These are phyloP conservation scores for Nycticryphes semicollaris DNA, from an alignment of 2,113 vertebrate species.

Conservation along the genomic window DNA sequence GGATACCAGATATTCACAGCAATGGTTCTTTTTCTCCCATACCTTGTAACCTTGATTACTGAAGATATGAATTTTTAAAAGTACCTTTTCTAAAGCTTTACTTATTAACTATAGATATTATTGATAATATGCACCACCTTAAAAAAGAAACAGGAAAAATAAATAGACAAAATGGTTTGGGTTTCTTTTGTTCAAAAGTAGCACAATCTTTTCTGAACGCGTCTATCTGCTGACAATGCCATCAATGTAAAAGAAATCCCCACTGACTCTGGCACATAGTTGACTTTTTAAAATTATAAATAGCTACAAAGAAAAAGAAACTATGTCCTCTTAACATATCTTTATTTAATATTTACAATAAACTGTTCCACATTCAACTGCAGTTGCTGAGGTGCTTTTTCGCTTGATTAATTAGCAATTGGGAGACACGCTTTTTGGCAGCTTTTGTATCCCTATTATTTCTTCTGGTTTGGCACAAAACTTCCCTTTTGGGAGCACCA, in stretches of 20 bases:
- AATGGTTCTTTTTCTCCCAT: slow-evolving; percentile 12
- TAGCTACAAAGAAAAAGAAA: slow-evolving; percentile 35
- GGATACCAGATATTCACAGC: slow-evolving; percentile 30
- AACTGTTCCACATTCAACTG: slow-evolving; percentile 44
- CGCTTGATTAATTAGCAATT: slow-evolving; percentile 79
- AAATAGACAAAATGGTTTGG: background rate
- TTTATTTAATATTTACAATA: slow-evolving; percentile 67
- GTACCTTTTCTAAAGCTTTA: background rate
- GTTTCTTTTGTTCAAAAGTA: background rate
- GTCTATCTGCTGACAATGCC: background rate
- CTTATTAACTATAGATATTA: background rate
- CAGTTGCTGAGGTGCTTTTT: slow-evolving; percentile 63
- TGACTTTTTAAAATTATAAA: background rate
- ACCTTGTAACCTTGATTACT: slow-evolving; percentile 34
- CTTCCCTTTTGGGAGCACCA: slow-evolving; percentile 64
- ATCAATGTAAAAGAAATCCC: background rate
- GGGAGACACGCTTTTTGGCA: slow-evolving; percentile 77
- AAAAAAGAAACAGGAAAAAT: background rate
- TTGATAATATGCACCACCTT: background rate
- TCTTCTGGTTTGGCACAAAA: slow-evolving; percentile 72
- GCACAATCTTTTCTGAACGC: slow-evolving; percentile 3
- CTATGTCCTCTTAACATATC: slow-evolving; percentile 16
- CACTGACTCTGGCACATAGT: background rate
- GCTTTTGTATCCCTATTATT: slow-evolving; percentile 76
- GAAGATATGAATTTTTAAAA: background rate